phyloP scores from a whole-genome alignment of 1,140 invertebrate species.

The Bombus breviceps region DNA sequence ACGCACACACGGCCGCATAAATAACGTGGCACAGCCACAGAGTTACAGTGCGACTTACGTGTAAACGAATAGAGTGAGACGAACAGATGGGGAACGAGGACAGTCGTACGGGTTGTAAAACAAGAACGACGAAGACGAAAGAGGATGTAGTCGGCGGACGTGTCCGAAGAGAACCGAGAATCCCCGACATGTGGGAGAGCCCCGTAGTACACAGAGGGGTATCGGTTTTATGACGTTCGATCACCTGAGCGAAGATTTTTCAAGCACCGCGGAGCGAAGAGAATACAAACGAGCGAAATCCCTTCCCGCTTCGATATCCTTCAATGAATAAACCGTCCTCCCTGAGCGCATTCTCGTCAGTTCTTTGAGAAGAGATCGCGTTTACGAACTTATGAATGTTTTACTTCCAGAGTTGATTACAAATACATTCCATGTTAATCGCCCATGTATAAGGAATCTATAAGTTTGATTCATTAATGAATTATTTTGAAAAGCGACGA shows the following conservation, averaged over 20 bases:
- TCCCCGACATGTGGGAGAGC: constrained; percentile 62
- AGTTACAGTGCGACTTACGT: constrained; percentile 10
- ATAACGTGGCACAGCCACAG: constrained; percentile 40
- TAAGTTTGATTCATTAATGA: background rate
- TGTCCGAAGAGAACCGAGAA: constrained; percentile 71
- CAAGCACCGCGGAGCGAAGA: constrained; percentile 2
- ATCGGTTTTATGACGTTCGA: constrained; percentile 65
- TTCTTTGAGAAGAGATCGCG: background rate
- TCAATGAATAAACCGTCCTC: constrained; percentile 20
- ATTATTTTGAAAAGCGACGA: background rate
- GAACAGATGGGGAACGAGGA: constrained; percentile 35
- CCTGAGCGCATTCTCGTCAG: background rate
- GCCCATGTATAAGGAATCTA: background rate
- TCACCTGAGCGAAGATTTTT: constrained; percentile 61
- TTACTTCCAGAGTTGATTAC: background rate
- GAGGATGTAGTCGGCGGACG: constrained; percentile 72
- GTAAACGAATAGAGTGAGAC: constrained; percentile 48
- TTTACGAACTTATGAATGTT: background rate
- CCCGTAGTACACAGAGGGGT: constrained; percentile 44
- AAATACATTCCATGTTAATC: background rate
- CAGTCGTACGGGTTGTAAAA: background rate
- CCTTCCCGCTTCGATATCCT: background rate
- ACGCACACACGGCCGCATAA: constrained; percentile 44
- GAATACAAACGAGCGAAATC: background rate
- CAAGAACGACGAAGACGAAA: constrained; percentile 61